These are phyloP conservation scores for Coracopsis vasa DNA, from an alignment of 2,113 vertebrate genomes.

Conservation along the genomic window DNA sequence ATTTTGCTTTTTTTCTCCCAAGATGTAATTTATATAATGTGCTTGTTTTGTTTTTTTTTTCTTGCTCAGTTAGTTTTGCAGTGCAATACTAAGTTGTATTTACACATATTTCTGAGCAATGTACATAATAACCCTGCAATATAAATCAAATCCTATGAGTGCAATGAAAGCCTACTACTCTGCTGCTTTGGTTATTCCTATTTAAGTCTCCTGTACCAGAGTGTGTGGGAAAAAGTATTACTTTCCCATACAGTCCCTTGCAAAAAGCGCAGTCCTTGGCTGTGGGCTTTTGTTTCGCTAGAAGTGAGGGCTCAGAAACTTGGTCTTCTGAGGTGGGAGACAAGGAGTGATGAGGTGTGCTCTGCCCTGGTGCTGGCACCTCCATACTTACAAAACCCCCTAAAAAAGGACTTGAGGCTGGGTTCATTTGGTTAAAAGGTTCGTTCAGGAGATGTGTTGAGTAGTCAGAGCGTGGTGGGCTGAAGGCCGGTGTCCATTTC, in stretches of 20 bases:
- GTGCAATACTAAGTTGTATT: not conserved
- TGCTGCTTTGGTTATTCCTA: not conserved
- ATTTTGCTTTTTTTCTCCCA: not conserved
- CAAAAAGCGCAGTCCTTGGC: not conserved
- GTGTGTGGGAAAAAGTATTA: not conserved
- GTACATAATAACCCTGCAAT: not conserved
- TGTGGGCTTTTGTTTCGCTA: not conserved
- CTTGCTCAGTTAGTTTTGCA: not conserved
- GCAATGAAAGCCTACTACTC: not conserved
- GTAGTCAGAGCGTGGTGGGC: not conserved
- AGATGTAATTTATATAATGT: not conserved
- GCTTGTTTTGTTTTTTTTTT: accelerated
- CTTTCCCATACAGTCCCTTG: not conserved
- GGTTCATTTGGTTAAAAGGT: not conserved
- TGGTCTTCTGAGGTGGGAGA: not conserved
- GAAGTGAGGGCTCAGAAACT: not conserved
- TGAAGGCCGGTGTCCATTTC: not conserved
- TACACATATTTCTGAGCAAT: not conserved
- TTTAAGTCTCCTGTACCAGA: not conserved
- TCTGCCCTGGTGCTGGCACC: not conserved
- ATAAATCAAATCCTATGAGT: not conserved
- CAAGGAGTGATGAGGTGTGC: not conserved
- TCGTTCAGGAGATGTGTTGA: not conserved
- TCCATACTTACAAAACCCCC: not conserved
- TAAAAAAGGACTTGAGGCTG: not conserved